Evolutionary conservation across 2,113 vertebrate species (phyloP), one percentile per base, ranked within the genome.

Genomic region (Ciconia stormi): DNA sequence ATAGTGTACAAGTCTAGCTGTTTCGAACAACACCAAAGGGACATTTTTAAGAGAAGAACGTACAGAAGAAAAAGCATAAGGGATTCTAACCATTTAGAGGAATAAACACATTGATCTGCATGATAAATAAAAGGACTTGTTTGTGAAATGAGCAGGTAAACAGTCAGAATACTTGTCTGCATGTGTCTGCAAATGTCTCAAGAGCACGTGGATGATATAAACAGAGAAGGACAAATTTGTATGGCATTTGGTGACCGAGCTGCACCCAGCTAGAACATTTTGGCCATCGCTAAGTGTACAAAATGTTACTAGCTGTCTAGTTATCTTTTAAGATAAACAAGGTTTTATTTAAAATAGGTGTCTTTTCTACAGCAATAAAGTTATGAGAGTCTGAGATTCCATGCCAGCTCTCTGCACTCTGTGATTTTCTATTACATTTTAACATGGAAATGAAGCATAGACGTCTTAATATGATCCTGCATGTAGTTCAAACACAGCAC

Each of bases 271-370:
- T n/a, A 66, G 22, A 84, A 74, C 2, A 23, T 53, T 90, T 94
- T 82, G 30, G 32, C 6, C 44, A 82, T 16, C 59, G 5, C 18
- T 52, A 56, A 76, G 11, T 0, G 0, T 26, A 56, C 5, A n/a
- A 82, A 89, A 21, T 6, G 1, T 32, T 38, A 23, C 5, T 70
- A 36, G 9, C 19, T 11, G 2, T 38, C 14, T 44, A 69, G 22
- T 13, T 69, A 20, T 27, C 29, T 59, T 47, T 66, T 53, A 91
- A 62, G 7, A 47, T n/a, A 78, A 65, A 40, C 4, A 81, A 8
- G 6, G 6, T 81, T 76, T 83, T 70, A 32, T 62, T 87, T 71
- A 14, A 94, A 91, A 84, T 25, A 3, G 10, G 9, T 3, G 50
- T n/a, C 2, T 76, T 83, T 87, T 91, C 32, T 87, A 25, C 25